Conservation (phyloP, 2,888 invertebrate genomes). For the Piscicola geometra region DNA sequence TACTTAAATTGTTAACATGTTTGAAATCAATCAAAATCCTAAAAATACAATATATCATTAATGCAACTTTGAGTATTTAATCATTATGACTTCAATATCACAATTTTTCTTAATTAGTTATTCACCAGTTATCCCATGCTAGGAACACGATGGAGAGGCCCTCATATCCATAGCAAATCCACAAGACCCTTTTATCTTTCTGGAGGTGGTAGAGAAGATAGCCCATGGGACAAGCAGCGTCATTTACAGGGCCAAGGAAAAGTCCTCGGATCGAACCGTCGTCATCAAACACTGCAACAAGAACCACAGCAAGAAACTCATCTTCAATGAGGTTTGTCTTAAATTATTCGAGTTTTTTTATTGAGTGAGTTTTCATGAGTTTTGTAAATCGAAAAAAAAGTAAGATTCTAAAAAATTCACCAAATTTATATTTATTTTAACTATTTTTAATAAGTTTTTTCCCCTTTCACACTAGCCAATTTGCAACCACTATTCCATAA, state of each 20-base stretch:
- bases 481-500: no score
- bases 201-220: conserved; percentile 6
- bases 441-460: no score
- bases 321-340: conserved; percentile 17
- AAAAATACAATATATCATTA: no score
- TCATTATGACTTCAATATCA: no score
- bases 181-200: conserved; percentile 1
- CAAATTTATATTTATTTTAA: no score
- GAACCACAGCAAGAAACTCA: conserved; percentile 10
- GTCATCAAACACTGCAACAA: conserved; percentile 7
- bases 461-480: no score
- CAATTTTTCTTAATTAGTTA: no score
- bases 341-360: background rate
- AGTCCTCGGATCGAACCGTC: background rate
- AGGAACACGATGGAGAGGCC: background rate
- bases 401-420: no score
- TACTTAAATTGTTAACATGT: no score
- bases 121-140: no score
- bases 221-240: conserved; percentile 7
- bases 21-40: no score
- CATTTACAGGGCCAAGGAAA: conserved; percentile 10
- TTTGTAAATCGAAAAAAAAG: conserved; percentile 3
- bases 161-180: background rate
- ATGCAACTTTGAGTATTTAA: no score
- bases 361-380: background rate